Evolutionary conservation across 2,797 vertebrate species (phyloP), one percentile per base, ranked within the genome.

Genomic region (Amniataba percoides): DNA sequence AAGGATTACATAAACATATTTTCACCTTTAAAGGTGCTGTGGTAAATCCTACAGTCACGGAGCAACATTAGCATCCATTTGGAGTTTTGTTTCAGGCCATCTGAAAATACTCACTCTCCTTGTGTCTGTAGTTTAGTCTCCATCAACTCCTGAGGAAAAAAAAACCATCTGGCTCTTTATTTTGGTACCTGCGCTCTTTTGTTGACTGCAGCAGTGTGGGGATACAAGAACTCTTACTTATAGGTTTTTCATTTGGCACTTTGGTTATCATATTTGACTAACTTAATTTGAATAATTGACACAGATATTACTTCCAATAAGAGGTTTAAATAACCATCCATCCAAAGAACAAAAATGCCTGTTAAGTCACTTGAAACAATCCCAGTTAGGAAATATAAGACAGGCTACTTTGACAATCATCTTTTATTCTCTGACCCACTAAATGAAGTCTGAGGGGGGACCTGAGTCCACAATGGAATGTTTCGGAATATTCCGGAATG

Each of bases 401-500:
- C 19, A 16, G 12, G 19, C 5, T 39, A 13, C 21, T 40, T 21
- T 62, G 14, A 71, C 45, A 19, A 25, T 27, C 6, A 9, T 31
- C 27, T 16, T 49, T 36, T n/a, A 19, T 10, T 63, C 4, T 6
- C 45, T 5, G 51, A 36, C 45, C 10, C 10, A 53, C 45, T 36
- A 7, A 40, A 12, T 31, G 25, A 3, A 53, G 56, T 25, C 68
- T 34, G 74, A 60, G 52, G 42, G 59, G 53, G 42, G 73, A 82
- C 75, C 76, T 85, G 71, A 83, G 78, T 77, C 63, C 68, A 46
- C 34, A 21, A 23, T 58, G 82, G 83, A 90, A 89, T 84, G 78
- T 77, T 58, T 64, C 11, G 48, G 76, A 83, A 83, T 74, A 80
- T 83, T 49, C 68, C 21, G 62, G 85, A 93, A 90, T 88, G 89